Evolutionary conservation across 30 jellyfish, hydroid and myxozoan species (phyloP).

Genomic region (Pseudorhiza aurosa): DNA sequence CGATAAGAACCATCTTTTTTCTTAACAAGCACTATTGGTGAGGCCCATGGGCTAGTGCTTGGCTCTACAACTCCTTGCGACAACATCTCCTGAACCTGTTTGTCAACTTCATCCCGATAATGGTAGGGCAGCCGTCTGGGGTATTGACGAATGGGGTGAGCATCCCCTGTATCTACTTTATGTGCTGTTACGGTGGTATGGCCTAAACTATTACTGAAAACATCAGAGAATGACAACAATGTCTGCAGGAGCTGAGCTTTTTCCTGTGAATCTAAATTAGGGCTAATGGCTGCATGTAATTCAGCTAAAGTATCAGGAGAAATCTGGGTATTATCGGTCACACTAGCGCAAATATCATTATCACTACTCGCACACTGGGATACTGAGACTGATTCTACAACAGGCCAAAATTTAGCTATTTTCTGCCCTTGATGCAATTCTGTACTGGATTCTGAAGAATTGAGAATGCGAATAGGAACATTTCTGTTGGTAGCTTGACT

Average conservation of each 20-base stretch:
- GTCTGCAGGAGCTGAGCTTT: conserved; percentile 7
- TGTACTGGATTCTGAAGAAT: no score
- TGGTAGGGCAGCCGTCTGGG: no score
- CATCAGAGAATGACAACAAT: conserved; percentile 24
- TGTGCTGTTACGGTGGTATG: conserved; percentile 18
- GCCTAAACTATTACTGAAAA: conserved; percentile 25
- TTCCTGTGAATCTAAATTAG: conserved; percentile 26
- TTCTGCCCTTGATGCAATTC: no score
- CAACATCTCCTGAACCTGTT: conserved; percentile 24
- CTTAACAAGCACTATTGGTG: conserved; percentile 55
- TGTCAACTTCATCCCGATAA: conserved; percentile 29
- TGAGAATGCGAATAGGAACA: no score
- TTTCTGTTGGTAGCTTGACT: no score
- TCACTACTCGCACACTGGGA: no score
- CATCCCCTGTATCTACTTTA: conserved; percentile 14
- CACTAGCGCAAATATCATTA: no score
- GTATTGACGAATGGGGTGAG: no score
- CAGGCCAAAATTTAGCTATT: no score
- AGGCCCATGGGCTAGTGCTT: conserved; percentile 61
- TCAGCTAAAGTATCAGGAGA: conserved; percentile 19
- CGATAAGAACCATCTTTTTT: no score
- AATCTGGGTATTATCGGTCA: no score
- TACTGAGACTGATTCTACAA: no score
- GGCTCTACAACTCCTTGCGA: conserved; percentile 46
- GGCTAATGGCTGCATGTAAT: conserved; percentile 22